Evolutionary conservation across 2,888 invertebrate genomes (phyloP).

Genomic region (Drosophila peninsularis): DNA sequence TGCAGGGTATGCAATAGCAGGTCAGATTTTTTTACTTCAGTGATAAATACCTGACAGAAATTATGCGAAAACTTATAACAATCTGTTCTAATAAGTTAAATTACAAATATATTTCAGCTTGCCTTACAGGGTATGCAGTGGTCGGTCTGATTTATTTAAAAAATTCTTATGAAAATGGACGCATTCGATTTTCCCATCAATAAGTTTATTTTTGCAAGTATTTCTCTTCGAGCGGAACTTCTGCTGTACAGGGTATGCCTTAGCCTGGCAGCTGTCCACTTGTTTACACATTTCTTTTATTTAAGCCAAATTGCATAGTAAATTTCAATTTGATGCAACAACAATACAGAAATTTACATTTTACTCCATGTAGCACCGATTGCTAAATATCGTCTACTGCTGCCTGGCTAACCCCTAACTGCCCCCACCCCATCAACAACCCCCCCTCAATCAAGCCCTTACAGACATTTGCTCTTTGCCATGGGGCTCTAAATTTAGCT

Average conservation of each 20-base stretch:
- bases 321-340: slow-evolving; percentile 61
- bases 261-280: neutral
- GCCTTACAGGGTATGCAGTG: neutral
- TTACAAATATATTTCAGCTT: neutral
- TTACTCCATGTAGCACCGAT: slow-evolving; percentile 26
- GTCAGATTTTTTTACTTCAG: neutral
- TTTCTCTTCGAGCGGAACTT: neutral
- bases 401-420: neutral
- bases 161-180: too few relatives aligned
- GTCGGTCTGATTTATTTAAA: too few relatives aligned
- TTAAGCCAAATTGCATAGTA: slow-evolving; percentile 42
- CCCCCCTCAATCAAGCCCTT: slow-evolving; percentile 3
- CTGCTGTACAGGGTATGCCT: slow-evolving; percentile 7
- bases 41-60: too few relatives aligned
- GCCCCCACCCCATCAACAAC: neutral
- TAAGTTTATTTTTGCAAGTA: neutral
- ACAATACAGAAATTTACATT: slow-evolving; percentile 59
- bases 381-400: neutral
- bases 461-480: slow-evolving; percentile 26
- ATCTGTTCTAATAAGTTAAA: too few relatives aligned
- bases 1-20: neutral
- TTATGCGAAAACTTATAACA: too few relatives aligned
- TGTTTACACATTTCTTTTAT: slow-evolving; percentile 15
- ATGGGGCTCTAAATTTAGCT: slow-evolving; percentile 33
- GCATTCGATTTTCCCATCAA: too few relatives aligned